Conservation (phyloP, 1,140 invertebrate species). For the Elysia chlorotica region DNA sequence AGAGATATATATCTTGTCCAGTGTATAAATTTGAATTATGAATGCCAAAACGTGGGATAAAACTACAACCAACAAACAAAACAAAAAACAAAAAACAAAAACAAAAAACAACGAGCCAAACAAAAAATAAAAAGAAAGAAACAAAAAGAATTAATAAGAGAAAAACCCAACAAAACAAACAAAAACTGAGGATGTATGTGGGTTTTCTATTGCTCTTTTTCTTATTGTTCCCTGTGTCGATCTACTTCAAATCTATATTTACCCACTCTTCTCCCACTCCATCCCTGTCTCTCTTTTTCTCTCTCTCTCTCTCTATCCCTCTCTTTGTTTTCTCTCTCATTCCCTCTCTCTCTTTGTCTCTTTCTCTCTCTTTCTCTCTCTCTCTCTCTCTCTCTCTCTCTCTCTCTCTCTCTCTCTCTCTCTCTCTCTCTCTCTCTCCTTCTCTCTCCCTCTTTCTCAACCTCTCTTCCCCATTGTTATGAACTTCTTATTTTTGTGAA, state of each 20-base stretch:
- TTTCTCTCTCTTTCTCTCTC: neutral
- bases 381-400: neutral
- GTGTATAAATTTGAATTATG: too few relatives aligned
- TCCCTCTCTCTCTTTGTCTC: neutral
- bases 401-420: constrained; percentile 16
- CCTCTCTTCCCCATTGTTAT: neutral
- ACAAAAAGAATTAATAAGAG: too few relatives aligned
- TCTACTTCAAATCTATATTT: too few relatives aligned
- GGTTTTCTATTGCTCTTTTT: neutral
- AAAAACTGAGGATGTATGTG: too few relatives aligned
- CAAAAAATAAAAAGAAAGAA: too few relatives aligned
- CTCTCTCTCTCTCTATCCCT: constrained; percentile 4
- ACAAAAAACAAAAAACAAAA: too few relatives aligned
- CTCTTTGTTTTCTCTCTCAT: neutral
- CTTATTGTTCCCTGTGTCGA: neutral
- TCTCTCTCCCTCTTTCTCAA: constrained; percentile 5
- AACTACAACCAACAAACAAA: too few relatives aligned
- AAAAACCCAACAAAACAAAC: too few relatives aligned
- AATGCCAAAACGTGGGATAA: too few relatives aligned
- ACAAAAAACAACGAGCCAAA: too few relatives aligned
- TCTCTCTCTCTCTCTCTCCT: constrained; percentile 13
- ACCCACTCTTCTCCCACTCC: neutral
- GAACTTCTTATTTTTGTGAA: neutral
- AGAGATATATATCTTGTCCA: too few relatives aligned
- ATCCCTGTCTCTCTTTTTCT: neutral